Evolutionary conservation across 2,113 vertebrate genomes (phyloP), one percentile per base, ranked within the genome.

Genomic region (Pedetes capensis): DNA sequence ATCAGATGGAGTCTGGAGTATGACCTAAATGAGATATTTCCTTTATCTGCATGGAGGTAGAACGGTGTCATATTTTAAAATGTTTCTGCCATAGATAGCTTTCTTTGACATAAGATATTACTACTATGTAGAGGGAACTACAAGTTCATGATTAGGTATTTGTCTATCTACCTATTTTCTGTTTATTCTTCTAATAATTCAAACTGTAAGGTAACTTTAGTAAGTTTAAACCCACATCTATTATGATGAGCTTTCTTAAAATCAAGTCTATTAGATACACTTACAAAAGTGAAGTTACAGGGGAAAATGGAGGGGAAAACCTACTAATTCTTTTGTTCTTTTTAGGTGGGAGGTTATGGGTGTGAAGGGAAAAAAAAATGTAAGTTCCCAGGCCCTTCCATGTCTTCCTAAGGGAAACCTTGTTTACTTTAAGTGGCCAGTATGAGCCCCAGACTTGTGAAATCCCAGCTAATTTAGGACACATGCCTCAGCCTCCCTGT

Each of bases 261-360:
- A 63, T 44, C 10, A 27, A 42, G 51, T 75, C 8, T 39, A 8
- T 32, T 53, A 63, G 37, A 6, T 72, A 55, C 6, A 42, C 49
- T 81, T 76, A 3, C 39, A n/a, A 51, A 75, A 69, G 20, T 34
- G 71, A 39, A 78, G 10, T 49, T 93, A 51, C 3, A 37, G 16
- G 1, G 2, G 20, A 44, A 88, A 79, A 80, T n/a, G 8, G 22
- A 74, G 6, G 11, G 63, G 4, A 80, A 20, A 44, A 42, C 2
- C n/a, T 23, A 53, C 76, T 34, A 63, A 49, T 71, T 88, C 3
- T 16, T 49, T 94, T 79, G 14, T 37, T 37, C 29, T 79, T 63
- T n/a, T 6, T 42, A 39, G n/a, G 17, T 39, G 29, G 3, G 0
- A 12, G 1, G 4, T 44, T 29, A 11, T 57, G 11, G 51, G 1